These are phyloP conservation scores for Brachynemurus nebulosus DNA, from an alignment of 2,888 invertebrate genomes.

Conservation along the genomic window DNA sequence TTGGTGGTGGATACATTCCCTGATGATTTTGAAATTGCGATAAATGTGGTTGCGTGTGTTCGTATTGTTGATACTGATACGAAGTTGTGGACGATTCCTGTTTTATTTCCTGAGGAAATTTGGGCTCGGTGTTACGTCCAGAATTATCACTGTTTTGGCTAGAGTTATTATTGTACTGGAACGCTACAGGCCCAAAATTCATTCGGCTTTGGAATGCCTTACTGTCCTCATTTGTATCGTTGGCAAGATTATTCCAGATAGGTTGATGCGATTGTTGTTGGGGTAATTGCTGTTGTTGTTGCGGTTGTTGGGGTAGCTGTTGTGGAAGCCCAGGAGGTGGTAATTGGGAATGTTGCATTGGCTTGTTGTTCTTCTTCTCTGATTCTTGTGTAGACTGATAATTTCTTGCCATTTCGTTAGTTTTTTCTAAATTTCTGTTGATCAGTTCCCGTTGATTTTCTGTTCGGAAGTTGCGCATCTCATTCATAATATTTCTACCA, in stretches of 20 bases:
- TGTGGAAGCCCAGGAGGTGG: background rate
- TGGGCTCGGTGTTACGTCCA: slow-evolving; percentile 6
- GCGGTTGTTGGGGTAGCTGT: background rate
- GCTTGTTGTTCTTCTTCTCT: slow-evolving; percentile 9
- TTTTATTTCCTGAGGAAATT: slow-evolving; percentile 9
- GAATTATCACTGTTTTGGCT: slow-evolving; percentile 7
- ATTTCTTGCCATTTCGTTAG: slow-evolving; percentile 3
- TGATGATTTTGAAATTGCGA: slow-evolving; percentile 6
- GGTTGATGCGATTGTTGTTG: slow-evolving; percentile 9
- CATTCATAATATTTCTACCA: slow-evolving; percentile 8
- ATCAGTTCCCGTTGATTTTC: slow-evolving; percentile 9
- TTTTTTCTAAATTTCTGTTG: background rate
- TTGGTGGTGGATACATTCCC: background rate
- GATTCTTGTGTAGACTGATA: background rate
- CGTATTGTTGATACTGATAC: slow-evolving; percentile 7
- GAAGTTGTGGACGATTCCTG: slow-evolving; percentile 4
- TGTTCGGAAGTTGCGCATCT: slow-evolving; percentile 8
- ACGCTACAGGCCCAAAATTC: slow-evolving; percentile 40
- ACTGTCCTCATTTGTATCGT: slow-evolving; percentile 34
- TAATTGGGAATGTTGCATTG: background rate
- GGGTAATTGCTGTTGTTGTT: slow-evolving; percentile 4
- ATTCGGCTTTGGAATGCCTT: slow-evolving; percentile 42
- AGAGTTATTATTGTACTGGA: slow-evolving; percentile 27
- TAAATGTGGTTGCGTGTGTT: slow-evolving; percentile 3
- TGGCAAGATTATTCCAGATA: slow-evolving; percentile 18